phyloP scores from a whole-genome alignment of 1,140 invertebrate genomes.

The Papilio aristodemus region DNA sequence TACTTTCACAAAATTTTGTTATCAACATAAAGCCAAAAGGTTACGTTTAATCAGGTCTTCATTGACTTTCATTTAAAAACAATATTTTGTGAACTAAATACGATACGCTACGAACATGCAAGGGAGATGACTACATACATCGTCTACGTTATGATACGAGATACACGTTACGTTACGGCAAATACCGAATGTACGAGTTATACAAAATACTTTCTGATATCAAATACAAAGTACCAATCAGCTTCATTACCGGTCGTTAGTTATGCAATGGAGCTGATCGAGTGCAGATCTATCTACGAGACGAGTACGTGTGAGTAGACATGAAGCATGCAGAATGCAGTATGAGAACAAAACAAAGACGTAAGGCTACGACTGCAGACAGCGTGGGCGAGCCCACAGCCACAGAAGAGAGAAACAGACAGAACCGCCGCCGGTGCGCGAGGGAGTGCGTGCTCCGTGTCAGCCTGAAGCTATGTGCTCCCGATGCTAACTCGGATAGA shows the following conservation, averaged over 20 bases:
- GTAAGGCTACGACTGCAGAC: constrained; percentile 58
- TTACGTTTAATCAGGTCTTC: background rate
- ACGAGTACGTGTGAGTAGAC: constrained; percentile 26
- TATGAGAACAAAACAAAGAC: constrained; percentile 38
- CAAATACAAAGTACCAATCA: constrained; percentile 7
- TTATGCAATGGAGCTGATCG: constrained; percentile 16
- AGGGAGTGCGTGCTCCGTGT: constrained; percentile 69
- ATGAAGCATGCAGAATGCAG: constrained; percentile 29
- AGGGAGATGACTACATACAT: constrained; percentile 15
- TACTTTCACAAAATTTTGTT: constrained; percentile 33
- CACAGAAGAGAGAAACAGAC: constrained; percentile 82
- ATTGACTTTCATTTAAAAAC: constrained; percentile 10
- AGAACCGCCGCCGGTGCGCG: constrained; percentile 77
- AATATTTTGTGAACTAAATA: constrained; percentile 28
- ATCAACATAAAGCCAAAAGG: background rate
- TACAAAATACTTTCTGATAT: constrained; percentile 16
- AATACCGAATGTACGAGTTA: constrained; percentile 16
- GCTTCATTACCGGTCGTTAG: background rate
- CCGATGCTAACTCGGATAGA: constrained; percentile 60
- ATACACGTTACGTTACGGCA: constrained; percentile 4
- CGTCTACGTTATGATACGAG: constrained; percentile 22
- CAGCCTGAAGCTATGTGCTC: constrained; percentile 74
- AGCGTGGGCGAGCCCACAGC: constrained; percentile 74
- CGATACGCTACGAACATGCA: constrained; percentile 26
- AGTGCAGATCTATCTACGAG: constrained; percentile 28